Percentiles rank a stretch among this genome's conserved stretches.
Evolutionary conservation across 2,113 vertebrate species (phyloP).

Genomic region (Corynorhinus townsendii): DNA sequence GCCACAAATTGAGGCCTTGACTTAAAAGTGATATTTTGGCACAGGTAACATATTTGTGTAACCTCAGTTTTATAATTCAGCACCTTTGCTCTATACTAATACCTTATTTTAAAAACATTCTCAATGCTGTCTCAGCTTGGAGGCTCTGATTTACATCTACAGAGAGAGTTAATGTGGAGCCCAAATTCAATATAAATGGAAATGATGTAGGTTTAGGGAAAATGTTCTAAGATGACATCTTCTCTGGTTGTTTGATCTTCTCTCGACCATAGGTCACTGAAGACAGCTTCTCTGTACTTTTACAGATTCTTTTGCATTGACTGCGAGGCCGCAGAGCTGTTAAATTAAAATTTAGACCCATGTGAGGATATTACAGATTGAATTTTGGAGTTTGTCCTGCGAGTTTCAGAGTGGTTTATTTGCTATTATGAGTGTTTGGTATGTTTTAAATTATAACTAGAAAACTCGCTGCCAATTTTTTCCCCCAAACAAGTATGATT

Average conservation of each 20-base stretch:
- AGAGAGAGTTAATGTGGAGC: background rate
- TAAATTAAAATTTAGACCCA: background rate
- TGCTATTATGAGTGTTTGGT: slow-evolving; percentile 24
- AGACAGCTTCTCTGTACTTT: background rate
- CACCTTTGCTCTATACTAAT: slow-evolving; percentile 57
- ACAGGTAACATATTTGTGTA: slow-evolving; percentile 58
- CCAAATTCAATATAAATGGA: background rate
- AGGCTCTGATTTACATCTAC: background rate
- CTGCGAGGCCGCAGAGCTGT: background rate
- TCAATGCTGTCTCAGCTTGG: slow-evolving; percentile 14
- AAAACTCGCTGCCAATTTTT: slow-evolving; percentile 25
- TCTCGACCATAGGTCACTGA: background rate
- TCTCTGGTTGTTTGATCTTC: background rate
- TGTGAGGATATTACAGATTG: background rate
- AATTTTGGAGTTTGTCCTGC: slow-evolving; percentile 6
- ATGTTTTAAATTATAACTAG: slow-evolving; percentile 50
- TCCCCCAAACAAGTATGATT: slow-evolving; percentile 20
- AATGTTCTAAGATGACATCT: background rate
- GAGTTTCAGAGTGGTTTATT: slow-evolving; percentile 39
- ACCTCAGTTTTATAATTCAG: slow-evolving; percentile 58
- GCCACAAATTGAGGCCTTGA: slow-evolving; percentile 8
- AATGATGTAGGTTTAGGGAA: background rate
- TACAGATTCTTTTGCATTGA: background rate
- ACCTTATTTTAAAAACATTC: slow-evolving; percentile 33
- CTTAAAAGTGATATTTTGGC: slow-evolving; percentile 44